Conservation (phyloP, 2,888 invertebrate genomes). For the Standfussiana lucernea region DNA sequence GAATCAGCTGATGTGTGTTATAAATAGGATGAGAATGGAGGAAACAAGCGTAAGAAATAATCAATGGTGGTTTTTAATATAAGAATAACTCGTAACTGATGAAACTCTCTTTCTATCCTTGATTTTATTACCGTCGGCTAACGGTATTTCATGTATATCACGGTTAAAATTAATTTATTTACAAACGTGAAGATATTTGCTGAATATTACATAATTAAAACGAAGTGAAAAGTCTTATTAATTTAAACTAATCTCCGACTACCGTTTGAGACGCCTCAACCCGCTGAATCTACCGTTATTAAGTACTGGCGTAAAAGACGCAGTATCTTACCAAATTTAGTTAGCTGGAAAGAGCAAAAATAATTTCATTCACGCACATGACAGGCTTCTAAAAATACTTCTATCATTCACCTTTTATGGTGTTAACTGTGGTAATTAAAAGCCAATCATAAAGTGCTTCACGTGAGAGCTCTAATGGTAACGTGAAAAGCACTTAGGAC, state of each 20-base stretch:
- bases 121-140: neutral
- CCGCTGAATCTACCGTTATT: neutral
- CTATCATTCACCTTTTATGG: constrained; percentile 18
- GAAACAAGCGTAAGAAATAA: neutral
- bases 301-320: neutral
- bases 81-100: neutral
- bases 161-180: neutral
- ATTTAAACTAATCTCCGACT: neutral
- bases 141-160: neutral
- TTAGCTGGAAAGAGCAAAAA: constrained; percentile 2
- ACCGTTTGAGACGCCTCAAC: neutral
- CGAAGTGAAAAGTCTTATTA: neutral
- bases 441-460: constrained; percentile 51
- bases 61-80: neutral
- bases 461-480: constrained; percentile 50
- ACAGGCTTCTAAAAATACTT: constrained; percentile 12
- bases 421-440: constrained; percentile 44
- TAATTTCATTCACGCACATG: constrained; percentile 2
- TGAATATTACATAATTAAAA: neutral
- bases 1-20: constrained; percentile 13
- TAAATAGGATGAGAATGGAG: neutral
- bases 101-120: neutral
- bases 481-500: constrained; percentile 30
- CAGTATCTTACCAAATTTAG: neutral
- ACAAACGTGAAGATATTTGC: no score